These are phyloP conservation scores for Monochamus saltuarius DNA, from an alignment of 1,140 invertebrate species.

Conservation along the genomic window DNA sequence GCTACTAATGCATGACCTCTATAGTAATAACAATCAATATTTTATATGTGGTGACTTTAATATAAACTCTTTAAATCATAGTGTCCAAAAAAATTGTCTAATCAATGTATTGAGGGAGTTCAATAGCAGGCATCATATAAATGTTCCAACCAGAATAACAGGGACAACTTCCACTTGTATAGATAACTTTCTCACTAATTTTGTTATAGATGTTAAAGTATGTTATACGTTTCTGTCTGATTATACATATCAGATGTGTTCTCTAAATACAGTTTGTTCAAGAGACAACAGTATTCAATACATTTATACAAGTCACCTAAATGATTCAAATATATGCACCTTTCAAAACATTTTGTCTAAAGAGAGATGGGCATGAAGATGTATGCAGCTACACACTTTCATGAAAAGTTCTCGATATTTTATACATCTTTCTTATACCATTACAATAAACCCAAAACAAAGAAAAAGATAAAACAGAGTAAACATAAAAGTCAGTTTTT, in stretches of 20 bases:
- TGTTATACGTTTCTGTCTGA: slow-evolving; percentile 9
- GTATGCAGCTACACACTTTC: slow-evolving; percentile 6
- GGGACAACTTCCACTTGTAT: slow-evolving; percentile 3
- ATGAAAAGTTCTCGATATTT: neutral
- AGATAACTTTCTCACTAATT: slow-evolving; percentile 6
- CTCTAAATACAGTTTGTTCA: neutral
- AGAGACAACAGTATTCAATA: slow-evolving; percentile 1
- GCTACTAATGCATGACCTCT: slow-evolving; percentile 4
- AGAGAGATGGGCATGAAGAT: neutral
- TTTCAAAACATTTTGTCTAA: slow-evolving; percentile 1
- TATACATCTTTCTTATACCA: too few relatives aligned
- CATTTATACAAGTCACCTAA: neutral
- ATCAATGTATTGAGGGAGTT: slow-evolving; percentile 2
- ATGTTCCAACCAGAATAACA: slow-evolving; percentile 8
- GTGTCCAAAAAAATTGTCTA: slow-evolving; percentile 3
- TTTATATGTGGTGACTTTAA: slow-evolving; percentile 3
- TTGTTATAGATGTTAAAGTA: slow-evolving; percentile 9
- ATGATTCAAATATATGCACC: slow-evolving; percentile 5
- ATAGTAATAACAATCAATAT: slow-evolving; percentile 3
- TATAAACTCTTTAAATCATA: neutral
- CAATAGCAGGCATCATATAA: neutral
- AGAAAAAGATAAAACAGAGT: too few relatives aligned
- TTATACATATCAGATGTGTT: slow-evolving; percentile 4
- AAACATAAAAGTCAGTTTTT: too few relatives aligned
- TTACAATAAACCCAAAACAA: too few relatives aligned